Conservation (phyloP, 2,888 invertebrate genomes). For the Chydorus sphaericus region DNA sequence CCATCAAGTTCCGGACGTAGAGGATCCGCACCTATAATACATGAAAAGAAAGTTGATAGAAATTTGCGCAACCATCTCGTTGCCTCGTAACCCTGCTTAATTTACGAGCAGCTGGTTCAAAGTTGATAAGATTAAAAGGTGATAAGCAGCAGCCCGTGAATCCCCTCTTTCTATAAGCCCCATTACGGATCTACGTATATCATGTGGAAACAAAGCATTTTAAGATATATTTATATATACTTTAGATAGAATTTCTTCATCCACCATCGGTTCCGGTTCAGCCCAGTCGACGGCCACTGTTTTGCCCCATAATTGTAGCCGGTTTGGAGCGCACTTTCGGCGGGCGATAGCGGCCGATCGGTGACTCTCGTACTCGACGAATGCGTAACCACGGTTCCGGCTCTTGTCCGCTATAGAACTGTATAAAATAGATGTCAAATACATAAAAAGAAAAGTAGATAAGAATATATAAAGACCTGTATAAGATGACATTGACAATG, state of each 20-base stretch:
- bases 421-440: neutral
- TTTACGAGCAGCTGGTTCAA: neutral
- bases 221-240: neutral
- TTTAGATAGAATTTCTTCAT: slow-evolving; percentile 38
- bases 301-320: slow-evolving; percentile 45
- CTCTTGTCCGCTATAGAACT: slow-evolving; percentile 37
- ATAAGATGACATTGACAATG: slow-evolving; percentile 35
- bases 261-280: slow-evolving; percentile 59
- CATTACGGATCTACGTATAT: too few relatives aligned
- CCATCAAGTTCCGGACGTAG: slow-evolving; percentile 52
- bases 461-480: slow-evolving; percentile 19
- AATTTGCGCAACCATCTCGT: too few relatives aligned
- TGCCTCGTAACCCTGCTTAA: neutral
- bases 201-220: too few relatives aligned
- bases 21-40: slow-evolving; percentile 52
- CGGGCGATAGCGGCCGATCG: slow-evolving; percentile 56
- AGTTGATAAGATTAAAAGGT: neutral
- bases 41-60: neutral
- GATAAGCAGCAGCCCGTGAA: neutral
- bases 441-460: neutral
- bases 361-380: slow-evolving; percentile 66
- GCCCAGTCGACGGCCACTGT: slow-evolving; percentile 74
- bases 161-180: neutral
- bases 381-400: slow-evolving; percentile 64
- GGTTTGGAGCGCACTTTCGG: slow-evolving; percentile 43